Evolutionary conservation across 2,113 vertebrate species (phyloP).

Genomic region (Oenanthe melanoleuca): DNA sequence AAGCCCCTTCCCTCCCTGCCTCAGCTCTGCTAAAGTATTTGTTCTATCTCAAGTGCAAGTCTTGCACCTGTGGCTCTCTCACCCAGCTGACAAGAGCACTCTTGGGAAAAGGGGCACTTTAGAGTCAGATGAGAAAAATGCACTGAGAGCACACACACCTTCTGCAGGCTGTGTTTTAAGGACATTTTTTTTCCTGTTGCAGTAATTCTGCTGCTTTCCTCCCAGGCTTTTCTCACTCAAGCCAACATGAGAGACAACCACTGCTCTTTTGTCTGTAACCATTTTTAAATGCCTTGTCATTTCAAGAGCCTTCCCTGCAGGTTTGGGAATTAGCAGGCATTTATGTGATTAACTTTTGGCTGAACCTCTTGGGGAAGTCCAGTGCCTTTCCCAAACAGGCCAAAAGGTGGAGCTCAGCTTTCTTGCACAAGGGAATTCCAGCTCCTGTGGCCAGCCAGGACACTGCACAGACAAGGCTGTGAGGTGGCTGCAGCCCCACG

Average conservation of each 20-base stretch:
- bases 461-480: not conserved
- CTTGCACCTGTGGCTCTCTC: not conserved
- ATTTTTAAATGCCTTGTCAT: not conserved
- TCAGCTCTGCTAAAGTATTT: not conserved
- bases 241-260: not conserved
- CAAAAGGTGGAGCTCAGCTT: slow-evolving; percentile 57
- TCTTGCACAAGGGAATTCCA: not conserved
- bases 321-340: not conserved
- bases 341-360: not conserved
- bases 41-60: not conserved
- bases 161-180: not conserved
- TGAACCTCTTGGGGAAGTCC: not conserved
- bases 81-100: accelerated
- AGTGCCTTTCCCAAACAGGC: not conserved
- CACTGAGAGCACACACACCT: not conserved
- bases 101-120: not conserved
- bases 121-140: not conserved
- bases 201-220: not conserved
- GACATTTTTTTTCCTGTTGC: not conserved
- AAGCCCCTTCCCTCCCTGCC: not conserved
- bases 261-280: not conserved
- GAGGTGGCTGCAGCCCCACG: not conserved
- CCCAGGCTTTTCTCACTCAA: not conserved
- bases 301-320: not conserved
- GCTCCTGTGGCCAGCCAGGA: not conserved